Evolutionary conservation across 1,140 invertebrate species (phyloP), one percentile per base, ranked within the genome.

Genomic region (Sminthurinus signatus): DNA sequence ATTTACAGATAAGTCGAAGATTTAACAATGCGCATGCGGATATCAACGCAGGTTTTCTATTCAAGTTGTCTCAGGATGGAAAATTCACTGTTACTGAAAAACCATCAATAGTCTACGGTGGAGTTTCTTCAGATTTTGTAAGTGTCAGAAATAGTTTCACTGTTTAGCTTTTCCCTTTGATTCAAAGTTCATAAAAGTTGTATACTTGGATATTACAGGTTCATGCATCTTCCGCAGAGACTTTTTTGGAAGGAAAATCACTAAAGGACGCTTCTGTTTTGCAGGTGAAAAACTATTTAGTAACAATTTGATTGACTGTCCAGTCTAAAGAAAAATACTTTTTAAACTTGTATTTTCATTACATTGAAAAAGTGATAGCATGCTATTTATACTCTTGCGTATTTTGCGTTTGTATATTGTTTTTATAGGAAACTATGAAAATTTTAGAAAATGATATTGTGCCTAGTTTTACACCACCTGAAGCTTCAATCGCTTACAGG

Each of bases 21-120:
- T 84, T 84, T 3, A 87, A 89, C 79, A 93, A 92, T 75, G 83
- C 89, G 0, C 87, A 91, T 73, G 89, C 89, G 0, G 83, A 87
- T 69, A 85, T 93, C 0, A 91, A 90, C 74, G 87, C 87, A 14
- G 89, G 85, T 8, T 91, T 93, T 73, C 76, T 85, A 0, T 81
- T 88, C 31, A 81, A 88, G 31, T 80, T 85, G 76, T 61, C 88
- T 1, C 76, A 83, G 25, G 73, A 71, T 60, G 50, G 67, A 61
- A 56, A 75, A 74, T 69, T 78, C 70, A 72, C 51, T 56, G 65
- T 82, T 17, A 44, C 81, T 15, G 76, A 81, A 42, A 80, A 78
- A 23, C 80, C 82, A 0, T 80, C 77, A n/a, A 79, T 86, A 56
- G 80, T 85, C 10, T 86, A 80, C 69, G 86, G 88, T 0, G 87